These are phyloP conservation scores for Baryphthengus martii DNA, from an alignment of 2,113 vertebrate genomes.

Conservation along the genomic window DNA sequence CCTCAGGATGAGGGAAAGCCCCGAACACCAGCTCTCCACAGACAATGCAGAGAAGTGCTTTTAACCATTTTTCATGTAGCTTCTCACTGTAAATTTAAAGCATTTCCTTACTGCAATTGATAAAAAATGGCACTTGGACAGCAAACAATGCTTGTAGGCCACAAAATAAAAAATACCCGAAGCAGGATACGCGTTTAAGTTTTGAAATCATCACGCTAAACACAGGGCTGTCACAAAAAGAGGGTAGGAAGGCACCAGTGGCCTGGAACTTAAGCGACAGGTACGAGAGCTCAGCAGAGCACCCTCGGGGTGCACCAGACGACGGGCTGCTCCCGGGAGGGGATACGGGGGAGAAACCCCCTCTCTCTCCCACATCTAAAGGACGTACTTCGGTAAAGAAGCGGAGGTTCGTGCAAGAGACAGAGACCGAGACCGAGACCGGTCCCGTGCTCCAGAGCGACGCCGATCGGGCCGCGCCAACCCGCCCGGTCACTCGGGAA, in stretches of 20 bases:
- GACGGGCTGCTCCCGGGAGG: neutral
- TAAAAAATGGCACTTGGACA: neutral
- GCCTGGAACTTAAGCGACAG: too few species aligned
- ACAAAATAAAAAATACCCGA: too few species aligned
- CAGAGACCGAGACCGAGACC: too few species aligned
- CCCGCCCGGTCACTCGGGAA: too few species aligned
- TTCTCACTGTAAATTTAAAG: neutral
- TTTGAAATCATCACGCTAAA: neutral
- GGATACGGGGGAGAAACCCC: rapidly evolving
- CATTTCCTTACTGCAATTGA: neutral
- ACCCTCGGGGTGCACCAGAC: rapidly evolving
- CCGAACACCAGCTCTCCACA: neutral
- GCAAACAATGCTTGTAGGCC: neutral
- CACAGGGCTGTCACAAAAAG: too few species aligned
- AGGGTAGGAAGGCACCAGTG: too few species aligned
- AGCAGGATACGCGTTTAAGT: neutral
- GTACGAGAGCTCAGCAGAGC: rapidly evolving
- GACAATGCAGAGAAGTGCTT: neutral
- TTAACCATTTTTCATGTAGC: rapidly evolving
- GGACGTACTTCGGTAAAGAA: rapidly evolving
- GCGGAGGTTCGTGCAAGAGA: neutral
- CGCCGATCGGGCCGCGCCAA: too few species aligned
- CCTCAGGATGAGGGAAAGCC: neutral
- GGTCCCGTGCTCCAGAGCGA: rapidly evolving
- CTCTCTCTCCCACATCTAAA: neutral